Conservation (phyloP, 2,797 vertebrate genomes). For the Dendrocincla tyrannina region DNA sequence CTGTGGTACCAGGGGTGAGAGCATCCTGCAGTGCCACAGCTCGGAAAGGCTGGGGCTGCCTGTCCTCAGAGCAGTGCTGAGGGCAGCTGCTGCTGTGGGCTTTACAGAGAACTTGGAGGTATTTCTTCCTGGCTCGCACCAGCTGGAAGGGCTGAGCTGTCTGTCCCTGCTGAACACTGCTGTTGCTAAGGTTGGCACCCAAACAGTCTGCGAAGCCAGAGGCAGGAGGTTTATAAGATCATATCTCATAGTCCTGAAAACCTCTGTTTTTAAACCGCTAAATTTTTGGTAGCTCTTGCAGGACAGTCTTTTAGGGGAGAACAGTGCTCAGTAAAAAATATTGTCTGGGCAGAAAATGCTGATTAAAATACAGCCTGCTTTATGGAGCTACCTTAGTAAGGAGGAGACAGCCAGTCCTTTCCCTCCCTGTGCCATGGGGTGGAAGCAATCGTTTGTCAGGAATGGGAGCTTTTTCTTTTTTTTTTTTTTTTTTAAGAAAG, state of each 20-base stretch:
- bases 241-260: neutral
- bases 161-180: neutral
- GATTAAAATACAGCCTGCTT: neutral
- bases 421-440: neutral
- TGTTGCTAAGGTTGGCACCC: neutral
- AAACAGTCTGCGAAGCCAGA: neutral
- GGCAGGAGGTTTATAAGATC: neutral
- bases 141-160: neutral
- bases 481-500: neutral
- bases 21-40: neutral
- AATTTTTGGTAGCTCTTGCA: neutral
- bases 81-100: neutral
- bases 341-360: neutral
- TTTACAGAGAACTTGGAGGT: neutral
- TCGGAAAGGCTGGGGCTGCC: neutral
- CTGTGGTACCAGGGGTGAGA: neutral
- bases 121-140: neutral
- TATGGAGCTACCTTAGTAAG: neutral
- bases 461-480: neutral
- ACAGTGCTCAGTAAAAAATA: neutral
- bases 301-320: neutral
- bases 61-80: rapidly evolving
- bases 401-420: neutral
- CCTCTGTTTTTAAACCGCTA: neutral
- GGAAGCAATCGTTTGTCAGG: neutral